phyloP scores from a whole-genome alignment of 2,888 invertebrate species.

The Dolomedes plantarius region DNA sequence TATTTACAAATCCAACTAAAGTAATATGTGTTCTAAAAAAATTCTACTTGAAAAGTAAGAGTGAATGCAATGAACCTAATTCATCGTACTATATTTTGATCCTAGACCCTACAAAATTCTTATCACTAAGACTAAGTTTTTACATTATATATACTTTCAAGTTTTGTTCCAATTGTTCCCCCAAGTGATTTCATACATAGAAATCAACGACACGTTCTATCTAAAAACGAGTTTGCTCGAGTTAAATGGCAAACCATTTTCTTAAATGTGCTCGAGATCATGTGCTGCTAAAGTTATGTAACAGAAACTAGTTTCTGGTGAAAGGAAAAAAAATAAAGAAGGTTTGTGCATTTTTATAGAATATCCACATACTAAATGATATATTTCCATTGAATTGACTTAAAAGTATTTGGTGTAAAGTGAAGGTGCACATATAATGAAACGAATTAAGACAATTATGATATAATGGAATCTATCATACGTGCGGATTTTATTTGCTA shows the following conservation, averaged over 20 bases:
- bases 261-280: neutral
- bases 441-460: too few relatives aligned
- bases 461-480: too few relatives aligned
- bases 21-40: neutral
- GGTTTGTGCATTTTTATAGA: neutral
- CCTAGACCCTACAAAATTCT: neutral
- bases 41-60: neutral
- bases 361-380: too few relatives aligned
- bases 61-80: neutral
- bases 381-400: too few relatives aligned
- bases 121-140: constrained; percentile 33
- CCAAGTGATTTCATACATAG: constrained; percentile 46
- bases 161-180: constrained; percentile 66
- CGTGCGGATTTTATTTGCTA: too few relatives aligned
- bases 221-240: neutral
- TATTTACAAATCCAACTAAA: constrained; percentile 2
- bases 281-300: neutral
- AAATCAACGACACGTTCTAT: constrained; percentile 43
- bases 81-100: neutral
- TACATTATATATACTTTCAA: constrained; percentile 23
- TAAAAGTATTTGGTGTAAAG: too few relatives aligned
- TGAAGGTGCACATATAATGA: too few relatives aligned
- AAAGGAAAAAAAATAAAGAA: neutral
- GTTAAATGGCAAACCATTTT: constrained; percentile 7
- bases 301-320: neutral